phyloP scores from a whole-genome alignment of 2,888 invertebrate species.

The Timema cristinae region DNA sequence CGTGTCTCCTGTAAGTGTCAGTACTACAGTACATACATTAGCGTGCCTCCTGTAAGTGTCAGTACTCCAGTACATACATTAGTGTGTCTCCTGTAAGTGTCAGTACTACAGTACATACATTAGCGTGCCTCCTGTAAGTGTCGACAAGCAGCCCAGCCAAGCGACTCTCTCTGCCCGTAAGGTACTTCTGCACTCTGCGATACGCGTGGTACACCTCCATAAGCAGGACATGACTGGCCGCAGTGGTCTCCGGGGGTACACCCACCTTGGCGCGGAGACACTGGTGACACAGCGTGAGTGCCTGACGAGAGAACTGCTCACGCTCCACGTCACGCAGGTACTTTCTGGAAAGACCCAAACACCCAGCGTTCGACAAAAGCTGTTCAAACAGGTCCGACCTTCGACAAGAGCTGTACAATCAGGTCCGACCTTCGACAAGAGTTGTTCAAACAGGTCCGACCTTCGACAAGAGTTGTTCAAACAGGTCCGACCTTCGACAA shows the following conservation, averaged over 20 bases:
- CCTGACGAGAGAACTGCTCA: conserved; percentile 73
- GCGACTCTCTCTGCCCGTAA: conserved; percentile 53
- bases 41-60: conserved; percentile 67
- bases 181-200: conserved; percentile 62
- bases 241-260: conserved; percentile 39
- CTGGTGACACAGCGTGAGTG: conserved; percentile 68
- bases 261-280: conserved; percentile 50
- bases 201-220: conserved; percentile 63
- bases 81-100: conserved; percentile 45
- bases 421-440: no score
- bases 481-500: no score
- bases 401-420: no score
- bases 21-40: conserved; percentile 46
- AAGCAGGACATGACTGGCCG: conserved; percentile 39
- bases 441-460: no score
- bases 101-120: conserved; percentile 44
- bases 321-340: conserved; percentile 84
- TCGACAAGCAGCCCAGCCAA: conserved; percentile 65
- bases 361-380: no score
- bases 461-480: no score
- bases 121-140: conserved; percentile 62
- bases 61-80: conserved; percentile 46
- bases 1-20: conserved; percentile 66
- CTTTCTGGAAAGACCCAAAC: conserved; percentile 50
- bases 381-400: no score